Evolutionary conservation across 2,888 invertebrate genomes (phyloP).

Genomic region (Rhyacophila evoluta): DNA sequence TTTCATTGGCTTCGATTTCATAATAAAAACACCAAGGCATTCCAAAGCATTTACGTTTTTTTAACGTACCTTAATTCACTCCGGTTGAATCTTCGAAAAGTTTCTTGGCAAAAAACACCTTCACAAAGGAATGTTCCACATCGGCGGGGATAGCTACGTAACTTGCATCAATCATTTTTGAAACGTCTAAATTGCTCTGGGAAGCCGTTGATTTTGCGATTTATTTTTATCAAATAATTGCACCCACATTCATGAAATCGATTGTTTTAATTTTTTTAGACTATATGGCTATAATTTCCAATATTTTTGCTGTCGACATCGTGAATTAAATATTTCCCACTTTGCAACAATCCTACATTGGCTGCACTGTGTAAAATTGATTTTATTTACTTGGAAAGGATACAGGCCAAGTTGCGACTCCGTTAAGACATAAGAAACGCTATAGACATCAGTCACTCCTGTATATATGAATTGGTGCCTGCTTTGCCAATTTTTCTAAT

Average conservation of each 20-base stretch:
- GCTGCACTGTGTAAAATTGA: no score
- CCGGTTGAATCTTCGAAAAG: neutral
- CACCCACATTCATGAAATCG: neutral
- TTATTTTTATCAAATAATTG: neutral
- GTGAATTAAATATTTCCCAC: no score
- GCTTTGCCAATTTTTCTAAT: no score
- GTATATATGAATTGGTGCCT: no score
- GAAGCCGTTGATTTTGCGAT: neutral
- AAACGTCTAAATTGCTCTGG: neutral
- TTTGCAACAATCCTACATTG: no score
- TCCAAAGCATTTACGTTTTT: neutral
- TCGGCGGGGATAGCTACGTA: neutral
- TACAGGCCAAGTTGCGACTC: no score
- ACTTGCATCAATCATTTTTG: neutral
- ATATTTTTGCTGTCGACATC: no score
- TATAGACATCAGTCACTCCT: no score
- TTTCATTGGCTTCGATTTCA: neutral
- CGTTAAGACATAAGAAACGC: no score
- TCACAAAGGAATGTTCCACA: neutral
- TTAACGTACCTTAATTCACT: neutral
- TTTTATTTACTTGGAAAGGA: no score
- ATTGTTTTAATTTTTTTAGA: no score
- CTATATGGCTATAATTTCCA: no score
- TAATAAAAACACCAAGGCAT: neutral
- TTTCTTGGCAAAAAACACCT: neutral